Conservation (phyloP, 2,113 vertebrate genomes). For the Butastur rufipennis region DNA sequence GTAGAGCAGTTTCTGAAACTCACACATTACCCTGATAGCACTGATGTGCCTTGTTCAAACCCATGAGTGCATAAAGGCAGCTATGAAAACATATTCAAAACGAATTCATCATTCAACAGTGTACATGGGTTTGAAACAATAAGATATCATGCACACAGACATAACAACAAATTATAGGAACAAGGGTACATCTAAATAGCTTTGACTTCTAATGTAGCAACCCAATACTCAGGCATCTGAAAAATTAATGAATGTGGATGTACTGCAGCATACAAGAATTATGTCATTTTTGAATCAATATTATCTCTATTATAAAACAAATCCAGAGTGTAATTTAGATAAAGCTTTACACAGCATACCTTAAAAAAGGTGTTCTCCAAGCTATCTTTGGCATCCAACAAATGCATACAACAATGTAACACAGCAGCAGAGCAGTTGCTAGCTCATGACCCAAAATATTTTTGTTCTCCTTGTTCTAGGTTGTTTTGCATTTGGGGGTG, state of each 20-base stretch:
- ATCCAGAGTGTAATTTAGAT: background rate
- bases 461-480: background rate
- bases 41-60: background rate
- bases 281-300: background rate
- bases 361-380: background rate
- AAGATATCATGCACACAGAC: constrained; percentile 9
- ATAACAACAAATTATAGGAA: background rate
- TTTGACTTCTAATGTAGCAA: background rate
- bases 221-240: background rate
- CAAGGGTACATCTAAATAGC: background rate
- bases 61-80: background rate
- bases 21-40: background rate
- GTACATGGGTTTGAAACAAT: background rate
- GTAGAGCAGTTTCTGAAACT: constrained; percentile 41
- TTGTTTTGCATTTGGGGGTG: too few relatives aligned
- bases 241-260: background rate
- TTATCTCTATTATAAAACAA: background rate
- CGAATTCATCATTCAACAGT: background rate
- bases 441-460: background rate
- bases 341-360: background rate
- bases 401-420: background rate
- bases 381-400: background rate
- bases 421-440: background rate
- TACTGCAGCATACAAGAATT: background rate
- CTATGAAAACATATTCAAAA: background rate